Evolutionary conservation across 2,888 invertebrate species (phyloP).

Genomic region (Drymonia ruficornis): DNA sequence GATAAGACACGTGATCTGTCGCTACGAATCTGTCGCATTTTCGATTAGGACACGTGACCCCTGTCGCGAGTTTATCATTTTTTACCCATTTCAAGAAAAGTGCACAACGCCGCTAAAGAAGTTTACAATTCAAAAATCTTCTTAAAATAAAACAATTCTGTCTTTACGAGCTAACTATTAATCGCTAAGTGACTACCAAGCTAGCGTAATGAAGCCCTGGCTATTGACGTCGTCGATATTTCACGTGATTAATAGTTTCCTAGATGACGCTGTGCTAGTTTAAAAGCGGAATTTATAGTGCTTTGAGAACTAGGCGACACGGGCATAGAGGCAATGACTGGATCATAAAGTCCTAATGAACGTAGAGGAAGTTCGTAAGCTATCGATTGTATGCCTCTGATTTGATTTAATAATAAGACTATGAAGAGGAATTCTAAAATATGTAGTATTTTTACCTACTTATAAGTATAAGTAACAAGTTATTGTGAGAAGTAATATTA

Average conservation of each 20-base stretch:
- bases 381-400: conserved; percentile 12
- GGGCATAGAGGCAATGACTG: neutral
- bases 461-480: too few species aligned
- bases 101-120: too few species aligned
- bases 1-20: too few species aligned
- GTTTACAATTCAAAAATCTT: too few species aligned
- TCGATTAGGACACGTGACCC: too few species aligned
- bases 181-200: conserved; percentile 27
- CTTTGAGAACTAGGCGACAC: conserved; percentile 15
- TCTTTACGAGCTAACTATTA: conserved; percentile 24
- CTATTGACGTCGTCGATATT: conserved; percentile 24
- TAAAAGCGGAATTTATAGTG: conserved; percentile 20
- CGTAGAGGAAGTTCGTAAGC: conserved; percentile 5
- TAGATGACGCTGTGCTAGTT: conserved; percentile 22
- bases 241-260: conserved; percentile 37
- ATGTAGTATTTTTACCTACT: too few species aligned
- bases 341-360: conserved; percentile 6
- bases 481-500: too few species aligned
- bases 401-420: neutral
- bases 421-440: too few species aligned
- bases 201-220: conserved; percentile 27
- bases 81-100: too few species aligned
- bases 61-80: too few species aligned
- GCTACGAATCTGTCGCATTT: too few species aligned
- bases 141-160: too few species aligned